A percentile compares a stretch with the other conserved stretches of the same genome.
These are phyloP conservation scores for Ptilonorhynchus violaceus DNA, from an alignment of 2,113 vertebrate species.

Conservation along the genomic window DNA sequence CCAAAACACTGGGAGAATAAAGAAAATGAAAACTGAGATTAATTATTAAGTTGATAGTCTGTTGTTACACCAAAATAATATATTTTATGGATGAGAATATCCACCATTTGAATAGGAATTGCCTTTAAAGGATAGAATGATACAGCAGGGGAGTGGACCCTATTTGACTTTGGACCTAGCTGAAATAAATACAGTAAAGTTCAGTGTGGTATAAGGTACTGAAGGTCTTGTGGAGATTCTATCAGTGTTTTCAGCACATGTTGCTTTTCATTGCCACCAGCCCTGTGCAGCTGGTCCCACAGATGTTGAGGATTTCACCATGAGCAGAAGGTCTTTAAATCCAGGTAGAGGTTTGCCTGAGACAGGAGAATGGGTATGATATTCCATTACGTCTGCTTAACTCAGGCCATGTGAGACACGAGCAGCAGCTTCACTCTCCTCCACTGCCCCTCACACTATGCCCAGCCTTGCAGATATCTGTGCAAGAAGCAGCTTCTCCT, in stretches of 20 bases:
- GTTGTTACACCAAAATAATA: neutral
- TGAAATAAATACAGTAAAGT: neutral
- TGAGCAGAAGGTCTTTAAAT: rapidly evolving
- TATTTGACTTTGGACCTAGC: neutral
- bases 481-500: neutral
- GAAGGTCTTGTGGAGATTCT: neutral
- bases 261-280: neutral
- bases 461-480: neutral
- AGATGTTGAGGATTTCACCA: neutral
- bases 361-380: neutral
- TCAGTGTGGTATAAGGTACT: neutral
- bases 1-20: neutral
- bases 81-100: neutral
- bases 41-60: neutral
- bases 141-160: neutral
- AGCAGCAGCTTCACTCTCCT: neutral
- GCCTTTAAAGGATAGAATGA: neutral
- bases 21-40: neutral
- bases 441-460: rapidly evolving
- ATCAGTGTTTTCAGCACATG: neutral
- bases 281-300: neutral
- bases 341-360: neutral
- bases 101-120: neutral
- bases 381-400: neutral
- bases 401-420: neutral